Evolutionary conservation across 2,113 vertebrate species (phyloP), one percentile per base, ranked within the genome.

Genomic region (Hemiprocne comata): DNA sequence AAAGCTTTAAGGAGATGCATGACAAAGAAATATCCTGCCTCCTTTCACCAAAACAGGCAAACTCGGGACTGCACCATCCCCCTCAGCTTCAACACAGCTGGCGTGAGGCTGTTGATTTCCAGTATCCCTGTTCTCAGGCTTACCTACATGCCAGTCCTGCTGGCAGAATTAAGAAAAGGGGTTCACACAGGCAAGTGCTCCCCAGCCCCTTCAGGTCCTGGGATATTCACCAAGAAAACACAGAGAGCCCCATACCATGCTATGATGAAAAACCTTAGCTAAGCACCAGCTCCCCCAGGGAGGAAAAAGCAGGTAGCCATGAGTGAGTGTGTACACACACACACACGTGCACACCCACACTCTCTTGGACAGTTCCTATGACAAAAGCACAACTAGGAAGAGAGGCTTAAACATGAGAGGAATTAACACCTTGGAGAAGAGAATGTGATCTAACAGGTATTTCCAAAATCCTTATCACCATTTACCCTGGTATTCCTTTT

Each of bases 371-470:
- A 73, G 17, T 10, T 88, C 64, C 60, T 24, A 5, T 7, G 14
- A 58, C 67, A 66, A 66, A 92, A 31, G 15, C 76, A 77, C 23
- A 66, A 71, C 70, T 0, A 95, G 67, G 82, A 90, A 92, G 62
- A 62, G 50, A 87, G 24, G 72, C 15, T 94, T 84, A 69, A 83
- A 70, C 16, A 42, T 15, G 58, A 77, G 46, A 71, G 20, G 7
- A 85, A 81, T 29, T 2, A 94, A 66, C 3, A 40, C 36, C n/a
- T 55, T 48, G 15, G 50, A 76, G 58, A 93, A 69, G 6, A 80
- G 72, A 95, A 97, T 90, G 85, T 42, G 69, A 88, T 64, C 92
- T 78, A 96, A 93, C 67, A 87, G 79, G 90, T 92, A 89, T 67
- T 95, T 90, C 90, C 65, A 87, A 94, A 95, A 89, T 55, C 48